Evolutionary conservation across 2,113 vertebrate genomes (phyloP).

Genomic region (Illadopsis cleaveri): DNA sequence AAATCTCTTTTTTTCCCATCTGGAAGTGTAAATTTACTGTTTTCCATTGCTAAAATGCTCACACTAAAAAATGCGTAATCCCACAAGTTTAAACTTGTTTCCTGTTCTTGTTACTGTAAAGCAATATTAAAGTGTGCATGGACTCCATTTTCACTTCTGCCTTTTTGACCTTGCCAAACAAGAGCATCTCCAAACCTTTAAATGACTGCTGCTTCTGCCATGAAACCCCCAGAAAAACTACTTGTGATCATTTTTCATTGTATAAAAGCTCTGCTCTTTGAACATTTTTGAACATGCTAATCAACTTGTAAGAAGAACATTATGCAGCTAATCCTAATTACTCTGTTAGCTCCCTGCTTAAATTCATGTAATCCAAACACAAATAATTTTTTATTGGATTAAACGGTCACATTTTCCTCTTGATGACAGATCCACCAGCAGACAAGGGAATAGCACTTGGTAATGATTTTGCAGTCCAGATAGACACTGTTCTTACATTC

Average conservation of each 20-base stretch:
- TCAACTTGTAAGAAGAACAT: conserved; percentile 16
- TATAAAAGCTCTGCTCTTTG: not conserved
- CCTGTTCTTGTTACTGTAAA: not conserved
- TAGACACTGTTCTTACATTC: not conserved
- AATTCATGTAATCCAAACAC: conserved; percentile 43
- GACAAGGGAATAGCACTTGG: not conserved
- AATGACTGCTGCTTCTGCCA: not conserved
- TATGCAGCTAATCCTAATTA: conserved; percentile 54
- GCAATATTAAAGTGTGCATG: not conserved
- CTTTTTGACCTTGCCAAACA: not conserved
- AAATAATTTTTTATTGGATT: conserved; percentile 61
- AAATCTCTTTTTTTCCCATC: not conserved
- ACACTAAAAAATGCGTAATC: not conserved
- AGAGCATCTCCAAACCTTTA: not conserved
- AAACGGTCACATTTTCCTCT: conserved; percentile 8
- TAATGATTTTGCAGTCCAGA: not conserved
- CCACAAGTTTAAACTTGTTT: not conserved
- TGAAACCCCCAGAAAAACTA: not conserved
- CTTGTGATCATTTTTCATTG: conserved; percentile 33
- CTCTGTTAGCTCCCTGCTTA: conserved; percentile 2
- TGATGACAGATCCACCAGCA: conserved; percentile 4
- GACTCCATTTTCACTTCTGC: not conserved
- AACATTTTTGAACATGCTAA: conserved; percentile 35
- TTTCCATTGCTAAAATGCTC: not conserved
- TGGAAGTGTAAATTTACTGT: not conserved